Percentiles rank a stretch among this genome's conserved stretches.
phyloP scores from a whole-genome alignment of 2,797 vertebrate genomes.

The Rhynchotus rufescens region DNA sequence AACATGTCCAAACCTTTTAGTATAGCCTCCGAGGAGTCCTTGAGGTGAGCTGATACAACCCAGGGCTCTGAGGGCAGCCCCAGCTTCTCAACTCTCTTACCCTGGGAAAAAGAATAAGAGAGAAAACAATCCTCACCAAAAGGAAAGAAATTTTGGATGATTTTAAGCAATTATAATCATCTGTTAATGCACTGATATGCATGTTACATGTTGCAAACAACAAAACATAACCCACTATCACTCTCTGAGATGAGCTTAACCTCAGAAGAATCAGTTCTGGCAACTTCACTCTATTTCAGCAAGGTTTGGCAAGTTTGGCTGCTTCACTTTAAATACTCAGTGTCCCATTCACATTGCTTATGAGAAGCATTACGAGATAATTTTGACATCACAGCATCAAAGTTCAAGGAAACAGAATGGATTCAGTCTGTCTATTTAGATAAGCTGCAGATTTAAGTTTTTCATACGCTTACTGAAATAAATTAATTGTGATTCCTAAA shows the following conservation, averaged over 20 bases:
- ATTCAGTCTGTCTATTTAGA: neutral
- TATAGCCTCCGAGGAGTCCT: slow-evolving; percentile 52
- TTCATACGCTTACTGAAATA: neutral
- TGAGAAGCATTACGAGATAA: neutral
- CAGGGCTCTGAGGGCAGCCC: slow-evolving; percentile 76
- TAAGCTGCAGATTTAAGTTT: neutral
- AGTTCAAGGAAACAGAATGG: neutral
- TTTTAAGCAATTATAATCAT: neutral
- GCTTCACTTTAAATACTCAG: neutral
- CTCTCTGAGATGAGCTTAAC: neutral
- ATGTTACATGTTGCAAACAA: neutral
- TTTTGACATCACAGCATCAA: neutral
- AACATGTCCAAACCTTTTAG: slow-evolving; percentile 73
- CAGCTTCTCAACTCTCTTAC: slow-evolving; percentile 68
- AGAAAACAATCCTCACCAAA: neutral
- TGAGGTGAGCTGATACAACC: slow-evolving; percentile 71
- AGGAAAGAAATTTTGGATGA: neutral
- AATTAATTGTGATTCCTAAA: neutral
- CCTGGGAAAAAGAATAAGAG: slow-evolving; percentile 47
- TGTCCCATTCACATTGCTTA: neutral
- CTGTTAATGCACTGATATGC: neutral
- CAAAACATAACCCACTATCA: neutral
- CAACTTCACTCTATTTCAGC: neutral
- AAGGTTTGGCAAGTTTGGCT: neutral
- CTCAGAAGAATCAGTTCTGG: neutral